Evolutionary conservation across 2,113 vertebrate genomes (phyloP).

Genomic region (Neopipo cinnamomea): DNA sequence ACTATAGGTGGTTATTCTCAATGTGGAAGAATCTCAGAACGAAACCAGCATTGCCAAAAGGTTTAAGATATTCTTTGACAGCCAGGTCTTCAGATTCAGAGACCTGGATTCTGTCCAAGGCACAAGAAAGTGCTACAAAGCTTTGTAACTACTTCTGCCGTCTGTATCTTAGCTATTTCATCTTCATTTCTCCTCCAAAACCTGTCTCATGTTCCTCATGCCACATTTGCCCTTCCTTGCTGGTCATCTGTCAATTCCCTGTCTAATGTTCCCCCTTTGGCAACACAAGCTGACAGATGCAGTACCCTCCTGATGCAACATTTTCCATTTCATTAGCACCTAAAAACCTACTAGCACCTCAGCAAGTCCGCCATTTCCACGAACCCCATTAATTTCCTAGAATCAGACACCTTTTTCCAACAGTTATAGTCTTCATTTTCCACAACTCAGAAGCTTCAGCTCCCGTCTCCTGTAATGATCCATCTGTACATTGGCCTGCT

Average conservation of each 20-base stretch:
- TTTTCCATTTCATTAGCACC: not conserved
- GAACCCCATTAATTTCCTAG: not conserved
- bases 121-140: not conserved
- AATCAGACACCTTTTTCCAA: not conserved
- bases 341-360: not conserved
- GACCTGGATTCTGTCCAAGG: not conserved
- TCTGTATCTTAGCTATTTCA: not conserved
- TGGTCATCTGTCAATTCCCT: not conserved
- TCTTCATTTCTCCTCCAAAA: not conserved
- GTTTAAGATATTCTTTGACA: not conserved
- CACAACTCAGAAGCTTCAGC: not conserved
- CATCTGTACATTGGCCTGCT: not conserved
- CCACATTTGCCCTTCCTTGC: fast-evolving
- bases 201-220: fast-evolving
- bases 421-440: not conserved
- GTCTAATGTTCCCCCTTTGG: not conserved
- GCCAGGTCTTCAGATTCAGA: not conserved
- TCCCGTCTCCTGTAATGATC: not conserved
- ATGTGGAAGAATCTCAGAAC: not conserved
- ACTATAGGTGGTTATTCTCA: not conserved
- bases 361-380: not conserved
- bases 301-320: not conserved
- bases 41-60: not conserved
- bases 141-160: not conserved
- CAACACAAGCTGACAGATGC: not conserved